Percentiles rank a stretch among this genome's conserved stretches.
phyloP scores from a whole-genome alignment of 2,113 vertebrate species.

The Irena cyanogastra region DNA sequence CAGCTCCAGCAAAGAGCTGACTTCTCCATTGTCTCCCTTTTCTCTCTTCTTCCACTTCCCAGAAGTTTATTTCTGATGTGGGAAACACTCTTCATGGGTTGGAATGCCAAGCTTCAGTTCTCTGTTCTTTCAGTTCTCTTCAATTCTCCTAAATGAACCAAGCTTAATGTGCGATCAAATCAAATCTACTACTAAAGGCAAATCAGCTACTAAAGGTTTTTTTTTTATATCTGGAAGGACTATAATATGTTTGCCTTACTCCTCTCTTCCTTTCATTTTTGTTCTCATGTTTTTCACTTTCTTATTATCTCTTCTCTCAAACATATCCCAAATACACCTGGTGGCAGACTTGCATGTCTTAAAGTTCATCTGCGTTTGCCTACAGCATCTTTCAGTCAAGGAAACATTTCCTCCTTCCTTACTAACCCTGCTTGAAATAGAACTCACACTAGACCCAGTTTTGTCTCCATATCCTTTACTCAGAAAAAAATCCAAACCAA shows the following conservation, averaged over 20 bases:
- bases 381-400: not conserved
- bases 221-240: not conserved
- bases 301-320: not conserved
- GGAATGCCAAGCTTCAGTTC: not conserved
- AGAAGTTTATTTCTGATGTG: not conserved
- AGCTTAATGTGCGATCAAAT: not conserved
- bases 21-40: not conserved
- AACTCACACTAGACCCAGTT: not conserved
- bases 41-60: not conserved
- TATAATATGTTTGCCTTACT: not conserved
- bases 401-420: not conserved
- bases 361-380: not conserved
- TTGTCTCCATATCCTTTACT: not conserved
- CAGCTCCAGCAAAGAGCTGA: not conserved
- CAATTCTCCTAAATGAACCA: not conserved
- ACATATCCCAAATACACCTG: not conserved
- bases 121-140: not conserved
- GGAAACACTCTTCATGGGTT: not conserved
- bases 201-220: not conserved
- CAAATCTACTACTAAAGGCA: no score
- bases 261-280: not conserved
- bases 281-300: not conserved
- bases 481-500: not conserved
- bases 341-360: not conserved
- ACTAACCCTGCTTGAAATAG: not conserved